Percentiles rank a stretch among this genome's conserved stretches.
Evolutionary conservation across 2,888 invertebrate species (phyloP).

Genomic region (Omphaloscelis lunosa): DNA sequence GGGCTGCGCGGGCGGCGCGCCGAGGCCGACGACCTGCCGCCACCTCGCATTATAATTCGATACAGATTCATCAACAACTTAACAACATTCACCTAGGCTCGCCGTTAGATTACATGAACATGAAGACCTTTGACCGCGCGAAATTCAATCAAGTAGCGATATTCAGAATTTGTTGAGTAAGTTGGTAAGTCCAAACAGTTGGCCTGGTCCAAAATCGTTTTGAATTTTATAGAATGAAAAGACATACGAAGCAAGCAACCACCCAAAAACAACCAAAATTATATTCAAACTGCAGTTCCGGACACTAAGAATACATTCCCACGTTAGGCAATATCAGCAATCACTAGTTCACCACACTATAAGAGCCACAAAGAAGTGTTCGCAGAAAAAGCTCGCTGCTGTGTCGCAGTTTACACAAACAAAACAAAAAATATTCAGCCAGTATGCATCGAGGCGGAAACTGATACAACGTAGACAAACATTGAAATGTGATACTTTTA

Average conservation of each 20-base stretch:
- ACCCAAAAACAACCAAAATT: not conserved
- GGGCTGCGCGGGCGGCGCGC: conserved; percentile 56
- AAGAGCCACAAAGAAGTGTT: conserved; percentile 75
- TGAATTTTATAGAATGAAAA: conserved; percentile 3
- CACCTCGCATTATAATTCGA: conserved; percentile 71
- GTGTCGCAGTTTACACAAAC: conserved; percentile 72
- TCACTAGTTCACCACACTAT: conserved; percentile 68
- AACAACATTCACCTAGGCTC: conserved; percentile 59
- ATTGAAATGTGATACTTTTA: conserved; percentile 72
- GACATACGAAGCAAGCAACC: not conserved
- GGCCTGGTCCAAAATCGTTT: not conserved
- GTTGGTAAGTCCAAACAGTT: not conserved
- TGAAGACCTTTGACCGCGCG: conserved; percentile 44
- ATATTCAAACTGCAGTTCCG: conserved; percentile 12
- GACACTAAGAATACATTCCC: conserved; percentile 29
- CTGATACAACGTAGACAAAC: conserved; percentile 75
- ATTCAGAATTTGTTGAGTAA: not conserved
- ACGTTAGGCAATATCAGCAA: conserved; percentile 66
- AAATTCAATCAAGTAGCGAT: conserved; percentile 12
- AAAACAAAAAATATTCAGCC: conserved; percentile 67
- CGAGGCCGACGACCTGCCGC: conserved; percentile 62
- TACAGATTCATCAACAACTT: conserved; percentile 79
- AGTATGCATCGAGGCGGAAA: conserved; percentile 62
- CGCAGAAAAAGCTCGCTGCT: conserved; percentile 72
- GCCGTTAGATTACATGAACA: conserved; percentile 41